These are phyloP conservation scores for Pholis gunnellus DNA, from an alignment of 2,113 vertebrate genomes.

Conservation along the genomic window DNA sequence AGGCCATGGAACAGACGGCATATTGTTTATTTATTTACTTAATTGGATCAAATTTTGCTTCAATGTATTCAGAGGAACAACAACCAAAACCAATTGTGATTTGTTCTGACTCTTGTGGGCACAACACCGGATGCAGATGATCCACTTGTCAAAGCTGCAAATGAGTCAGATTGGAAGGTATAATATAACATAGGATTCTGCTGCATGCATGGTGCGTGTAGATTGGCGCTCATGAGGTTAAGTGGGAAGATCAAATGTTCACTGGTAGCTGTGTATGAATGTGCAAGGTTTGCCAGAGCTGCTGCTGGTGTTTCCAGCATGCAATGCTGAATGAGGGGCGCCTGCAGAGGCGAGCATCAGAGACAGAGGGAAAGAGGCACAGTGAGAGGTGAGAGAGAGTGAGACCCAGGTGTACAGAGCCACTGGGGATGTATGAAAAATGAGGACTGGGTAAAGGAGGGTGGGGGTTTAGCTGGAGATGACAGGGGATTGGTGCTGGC, in stretches of 20 bases:
- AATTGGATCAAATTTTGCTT: conserved; percentile 82
- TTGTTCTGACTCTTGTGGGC: conserved; percentile 63
- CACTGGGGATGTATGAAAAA: conserved; percentile 74
- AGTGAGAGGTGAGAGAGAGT: conserved; percentile 32
- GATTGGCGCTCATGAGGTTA: conserved; percentile 28
- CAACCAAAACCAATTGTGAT: conserved; percentile 74
- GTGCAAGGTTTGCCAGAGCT: conserved; percentile 61
- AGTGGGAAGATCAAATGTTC: conserved; percentile 54
- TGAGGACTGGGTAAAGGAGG: conserved; percentile 40
- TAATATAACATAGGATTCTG: conserved; percentile 20
- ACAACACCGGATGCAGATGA: conserved; percentile 39
- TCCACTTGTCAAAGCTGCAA: conserved; percentile 55
- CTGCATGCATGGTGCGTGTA: conserved; percentile 10
- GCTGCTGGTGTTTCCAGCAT: conserved; percentile 56
- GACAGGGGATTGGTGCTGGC: conserved; percentile 58
- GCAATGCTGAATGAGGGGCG: conserved; percentile 39
- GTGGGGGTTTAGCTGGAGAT: conserved; percentile 32
- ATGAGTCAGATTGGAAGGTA: conserved; percentile 49
- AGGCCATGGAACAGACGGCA: conserved; percentile 78
- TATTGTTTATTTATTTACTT: conserved; percentile 85
- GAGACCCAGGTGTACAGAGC: conserved; percentile 78
- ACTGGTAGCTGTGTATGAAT: conserved; percentile 70
- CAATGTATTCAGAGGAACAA: conserved; percentile 71
- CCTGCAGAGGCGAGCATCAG: conserved; percentile 55
- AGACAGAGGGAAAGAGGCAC: conserved; percentile 37